Evolutionary conservation across 2,888 invertebrate species (phyloP).

Genomic region (Lithosia quadra): DNA sequence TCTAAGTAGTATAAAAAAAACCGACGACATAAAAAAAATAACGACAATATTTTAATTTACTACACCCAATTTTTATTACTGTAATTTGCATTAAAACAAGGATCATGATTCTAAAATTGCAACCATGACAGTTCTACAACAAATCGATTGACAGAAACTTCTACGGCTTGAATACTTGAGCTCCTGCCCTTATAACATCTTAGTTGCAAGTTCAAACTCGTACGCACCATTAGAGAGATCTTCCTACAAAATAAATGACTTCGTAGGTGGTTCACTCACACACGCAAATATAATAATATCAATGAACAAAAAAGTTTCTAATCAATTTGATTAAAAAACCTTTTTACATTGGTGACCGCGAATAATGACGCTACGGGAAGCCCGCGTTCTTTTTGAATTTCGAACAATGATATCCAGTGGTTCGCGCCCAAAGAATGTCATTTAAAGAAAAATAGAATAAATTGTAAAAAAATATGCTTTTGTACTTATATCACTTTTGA

Average conservation of each 20-base stretch:
- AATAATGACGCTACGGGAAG: constrained; percentile 81
- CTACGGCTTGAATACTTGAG: too few species aligned
- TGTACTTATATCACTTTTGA: constrained; percentile 62
- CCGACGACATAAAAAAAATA: too few species aligned
- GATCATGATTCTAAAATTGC: too few species aligned
- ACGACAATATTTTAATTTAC: too few species aligned
- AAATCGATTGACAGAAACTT: too few species aligned
- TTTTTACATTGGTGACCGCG: constrained; percentile 80
- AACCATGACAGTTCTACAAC: too few species aligned
- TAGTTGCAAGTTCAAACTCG: neutral
- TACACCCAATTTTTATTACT: too few species aligned
- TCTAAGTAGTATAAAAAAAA: too few species aligned
- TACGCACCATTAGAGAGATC: neutral
- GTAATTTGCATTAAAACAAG: too few species aligned
- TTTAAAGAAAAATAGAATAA: constrained; percentile 69
- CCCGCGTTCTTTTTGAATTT: constrained; percentile 78
- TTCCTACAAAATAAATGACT: constrained; percentile 20
- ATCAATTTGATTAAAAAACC: constrained; percentile 72
- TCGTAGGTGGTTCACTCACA: constrained; percentile 48
- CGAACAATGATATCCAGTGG: constrained; percentile 80
- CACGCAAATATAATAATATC: constrained; percentile 48
- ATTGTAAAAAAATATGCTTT: constrained; percentile 49
- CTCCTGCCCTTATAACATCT: too few species aligned
- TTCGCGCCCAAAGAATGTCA: constrained; percentile 81
- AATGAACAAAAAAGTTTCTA: constrained; percentile 64